Evolutionary conservation across 2,888 invertebrate genomes (phyloP).

Genomic region (Meiosimyza platycephala): DNA sequence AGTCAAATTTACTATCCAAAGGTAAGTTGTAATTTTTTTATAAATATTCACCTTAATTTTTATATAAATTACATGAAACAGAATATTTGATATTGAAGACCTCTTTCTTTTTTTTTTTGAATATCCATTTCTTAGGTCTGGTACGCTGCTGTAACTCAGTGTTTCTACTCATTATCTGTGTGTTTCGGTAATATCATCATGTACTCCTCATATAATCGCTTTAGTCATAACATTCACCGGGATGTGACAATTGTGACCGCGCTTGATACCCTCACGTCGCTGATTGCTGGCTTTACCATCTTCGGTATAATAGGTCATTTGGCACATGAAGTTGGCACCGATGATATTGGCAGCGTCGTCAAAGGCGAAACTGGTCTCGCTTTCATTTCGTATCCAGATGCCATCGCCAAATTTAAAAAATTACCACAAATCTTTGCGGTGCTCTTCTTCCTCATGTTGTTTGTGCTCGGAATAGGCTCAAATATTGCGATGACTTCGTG

Average conservation of each 20-base stretch:
- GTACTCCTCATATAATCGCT: constrained; percentile 74
- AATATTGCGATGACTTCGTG: constrained; percentile 69
- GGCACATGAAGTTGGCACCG: constrained; percentile 69
- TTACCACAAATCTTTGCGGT: constrained; percentile 72
- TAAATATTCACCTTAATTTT: background rate
- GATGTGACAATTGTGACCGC: constrained; percentile 71
- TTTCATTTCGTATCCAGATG: constrained; percentile 72
- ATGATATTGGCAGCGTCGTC: constrained; percentile 69
- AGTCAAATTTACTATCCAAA: constrained; percentile 72
- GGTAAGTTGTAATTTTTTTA: constrained; percentile 53
- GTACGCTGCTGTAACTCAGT: constrained; percentile 75
- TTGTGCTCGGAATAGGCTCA: constrained; percentile 70
- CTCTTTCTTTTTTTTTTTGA: background rate
- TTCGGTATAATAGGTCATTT: constrained; percentile 72
- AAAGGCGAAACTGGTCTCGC: constrained; percentile 70
- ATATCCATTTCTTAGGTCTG: constrained; percentile 67
- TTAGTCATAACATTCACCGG: constrained; percentile 72
- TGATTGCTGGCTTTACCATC: constrained; percentile 71
- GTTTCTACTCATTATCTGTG: constrained; percentile 74
- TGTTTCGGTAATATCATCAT: constrained; percentile 75
- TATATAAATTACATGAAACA: too few species aligned
- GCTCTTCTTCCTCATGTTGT: constrained; percentile 71
- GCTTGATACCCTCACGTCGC: constrained; percentile 71
- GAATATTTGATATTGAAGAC: too few species aligned
- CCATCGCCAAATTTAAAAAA: constrained; percentile 70